Conservation (phyloP, 1,140 invertebrate genomes). For the Lucilia sericata region DNA sequence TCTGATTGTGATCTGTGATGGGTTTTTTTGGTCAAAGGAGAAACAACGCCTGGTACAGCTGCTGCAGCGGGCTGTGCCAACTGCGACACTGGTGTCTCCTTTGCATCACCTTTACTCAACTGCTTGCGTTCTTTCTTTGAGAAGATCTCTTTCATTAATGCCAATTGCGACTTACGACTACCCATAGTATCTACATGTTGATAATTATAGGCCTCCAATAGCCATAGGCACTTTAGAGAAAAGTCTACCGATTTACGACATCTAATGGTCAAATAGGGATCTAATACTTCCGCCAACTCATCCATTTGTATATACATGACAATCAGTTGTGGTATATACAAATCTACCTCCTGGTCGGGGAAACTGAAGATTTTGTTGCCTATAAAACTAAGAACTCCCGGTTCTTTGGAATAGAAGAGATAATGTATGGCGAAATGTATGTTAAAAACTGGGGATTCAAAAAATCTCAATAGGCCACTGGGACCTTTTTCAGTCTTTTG, state of each 20-base stretch:
- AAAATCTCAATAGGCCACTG: slow-evolving; percentile 83
- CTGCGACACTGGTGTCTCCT: slow-evolving; percentile 1
- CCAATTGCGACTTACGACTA: slow-evolving; percentile 67
- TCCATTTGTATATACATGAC: slow-evolving; percentile 99
- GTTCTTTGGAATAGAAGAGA: slow-evolving; percentile 98
- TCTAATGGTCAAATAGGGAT: slow-evolving; percentile 95
- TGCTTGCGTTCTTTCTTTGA: slow-evolving; percentile 61
- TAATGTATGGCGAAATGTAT: slow-evolving; percentile 98
- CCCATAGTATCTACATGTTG: slow-evolving; percentile 58
- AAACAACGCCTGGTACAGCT: slow-evolving; percentile 43
- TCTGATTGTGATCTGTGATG: slow-evolving; percentile 88
- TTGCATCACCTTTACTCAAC: slow-evolving; percentile 48
- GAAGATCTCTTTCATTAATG: slow-evolving; percentile 67
- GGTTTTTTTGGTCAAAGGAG: slow-evolving; percentile 64
- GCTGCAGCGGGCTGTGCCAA: slow-evolving; percentile 46
- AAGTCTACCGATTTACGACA: slow-evolving; percentile 95
- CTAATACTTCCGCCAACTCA: slow-evolving; percentile 92
- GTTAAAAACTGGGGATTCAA: slow-evolving; percentile 97
- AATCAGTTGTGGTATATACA: slow-evolving; percentile 97
- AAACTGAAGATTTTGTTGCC: slow-evolving; percentile 98
- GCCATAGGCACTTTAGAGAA: slow-evolving; percentile 94
- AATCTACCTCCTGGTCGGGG: slow-evolving; percentile 91
- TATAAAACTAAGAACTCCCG: slow-evolving; percentile 95
- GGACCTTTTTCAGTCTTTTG: slow-evolving; percentile 67
- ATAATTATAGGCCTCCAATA: slow-evolving; percentile 87